Percentiles rank a stretch among this genome's conserved stretches.
Evolutionary conservation across 2,797 vertebrate species (phyloP).

Genomic region (Channallabes apus): DNA sequence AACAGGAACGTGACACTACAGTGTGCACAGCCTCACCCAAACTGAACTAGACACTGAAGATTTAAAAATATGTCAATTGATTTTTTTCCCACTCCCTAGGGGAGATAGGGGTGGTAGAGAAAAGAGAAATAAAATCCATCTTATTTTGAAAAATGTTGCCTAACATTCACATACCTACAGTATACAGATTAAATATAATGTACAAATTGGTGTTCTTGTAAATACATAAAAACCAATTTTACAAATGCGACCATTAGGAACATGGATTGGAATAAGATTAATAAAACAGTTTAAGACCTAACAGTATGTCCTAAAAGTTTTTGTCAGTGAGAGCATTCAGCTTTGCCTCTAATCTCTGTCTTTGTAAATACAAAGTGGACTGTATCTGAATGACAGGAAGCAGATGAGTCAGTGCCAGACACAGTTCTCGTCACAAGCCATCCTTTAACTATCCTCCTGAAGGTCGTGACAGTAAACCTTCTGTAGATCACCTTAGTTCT

Average conservation of each 20-base stretch:
- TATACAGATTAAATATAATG: neutral
- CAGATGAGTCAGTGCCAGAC: constrained; percentile 20
- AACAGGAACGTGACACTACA: neutral
- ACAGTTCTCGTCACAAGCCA: constrained; percentile 4
- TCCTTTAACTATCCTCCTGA: neutral
- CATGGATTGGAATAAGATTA: neutral
- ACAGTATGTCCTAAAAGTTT: neutral
- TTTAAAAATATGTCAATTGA: neutral
- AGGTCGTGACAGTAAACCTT: neutral
- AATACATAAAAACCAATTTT: neutral
- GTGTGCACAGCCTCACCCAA: neutral
- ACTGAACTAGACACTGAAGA: neutral
- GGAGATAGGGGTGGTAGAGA: neutral
- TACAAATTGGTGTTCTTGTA: neutral
- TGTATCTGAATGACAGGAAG: constrained; percentile 33
- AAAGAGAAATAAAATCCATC: neutral
- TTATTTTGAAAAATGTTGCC: neutral
- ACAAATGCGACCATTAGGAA: neutral
- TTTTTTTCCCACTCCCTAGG: neutral
- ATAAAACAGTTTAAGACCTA: neutral
- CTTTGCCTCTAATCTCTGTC: neutral
- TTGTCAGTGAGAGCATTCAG: constrained; percentile 11
- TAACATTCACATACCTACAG: neutral
- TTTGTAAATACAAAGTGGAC: constrained; percentile 15
- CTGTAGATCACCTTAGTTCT: neutral